Evolutionary conservation across 2,888 invertebrate genomes (phyloP), one percentile per base, ranked within the genome.

Genomic region (Archips crataeganus): DNA sequence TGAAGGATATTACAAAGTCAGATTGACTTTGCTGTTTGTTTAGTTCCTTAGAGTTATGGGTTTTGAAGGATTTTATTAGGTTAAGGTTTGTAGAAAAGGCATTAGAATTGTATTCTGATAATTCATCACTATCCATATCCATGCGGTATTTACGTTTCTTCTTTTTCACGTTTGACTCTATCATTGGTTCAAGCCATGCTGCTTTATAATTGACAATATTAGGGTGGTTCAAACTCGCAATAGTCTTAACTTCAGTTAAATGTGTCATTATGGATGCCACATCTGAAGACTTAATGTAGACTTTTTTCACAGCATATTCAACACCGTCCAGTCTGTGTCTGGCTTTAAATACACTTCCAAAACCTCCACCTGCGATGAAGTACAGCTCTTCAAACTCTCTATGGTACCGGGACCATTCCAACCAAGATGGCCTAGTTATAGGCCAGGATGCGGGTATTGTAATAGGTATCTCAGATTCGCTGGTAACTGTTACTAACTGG

Each of bases 131-230:
- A 74, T 94, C 92, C 45, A 83, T 90, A 4, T 94, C 93, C 89
- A 90, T 90, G 68, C 87, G 84, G 15, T 84, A 85, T 77, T 79
- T 82, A 13, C 84, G 88, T 15, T 79, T 82, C 76, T 89, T 92
- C 82, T 91, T 92, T 70, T 90, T 91, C 1, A 90, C 80, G 23
- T 85, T 92, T 0, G 93, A 93, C 76, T 95, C 95, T 76, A 96
- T 92, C 88, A 95, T 91, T 0, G 96, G 95, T 87, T 98, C 98
- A 45, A 98, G 88, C 98, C 98, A 98, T 0, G 98, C 97, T 0
- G 96, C 96, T 91, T 98, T 97, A 82, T 98, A 98, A 34, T 97
- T 96, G 5, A 98, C 97, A 77, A 98, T 97, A 85, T 98, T 97
- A 0, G 96, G 95, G 90, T 98, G 98, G 83, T 97, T 96, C 39